Percentiles rank a stretch among this genome's conserved stretches.
Conservation (phyloP, 2,888 invertebrate species). For the Rhynchonema sp. region DNA sequence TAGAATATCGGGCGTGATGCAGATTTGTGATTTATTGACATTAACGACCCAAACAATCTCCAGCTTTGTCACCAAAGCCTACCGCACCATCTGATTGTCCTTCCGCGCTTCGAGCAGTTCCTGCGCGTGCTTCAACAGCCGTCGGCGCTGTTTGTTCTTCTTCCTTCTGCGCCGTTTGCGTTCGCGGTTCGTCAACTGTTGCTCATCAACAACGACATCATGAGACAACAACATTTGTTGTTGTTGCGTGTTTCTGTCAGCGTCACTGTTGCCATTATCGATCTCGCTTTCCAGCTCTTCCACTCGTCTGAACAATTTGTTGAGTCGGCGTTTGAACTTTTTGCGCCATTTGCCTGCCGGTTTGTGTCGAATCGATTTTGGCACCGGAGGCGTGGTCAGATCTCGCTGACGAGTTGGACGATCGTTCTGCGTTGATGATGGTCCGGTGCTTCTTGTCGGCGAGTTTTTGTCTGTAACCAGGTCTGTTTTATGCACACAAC, state of each 20-base stretch:
- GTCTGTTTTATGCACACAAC: no score
- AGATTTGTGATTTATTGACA: not conserved
- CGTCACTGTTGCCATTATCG: no score
- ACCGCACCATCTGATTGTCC: not conserved
- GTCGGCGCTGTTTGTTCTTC: not conserved
- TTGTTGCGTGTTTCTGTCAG: no score
- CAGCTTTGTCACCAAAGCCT: not conserved
- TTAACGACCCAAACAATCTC: not conserved
- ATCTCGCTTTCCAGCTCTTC: not conserved
- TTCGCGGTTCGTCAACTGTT: not conserved
- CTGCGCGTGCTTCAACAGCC: not conserved
- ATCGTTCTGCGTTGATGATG: not conserved
- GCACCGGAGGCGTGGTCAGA: no score
- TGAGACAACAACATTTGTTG: no score
- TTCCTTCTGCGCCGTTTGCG: not conserved
- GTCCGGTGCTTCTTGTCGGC: not conserved
- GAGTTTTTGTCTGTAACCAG: no score
- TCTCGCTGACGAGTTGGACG: no score
- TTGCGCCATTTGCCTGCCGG: not conserved
- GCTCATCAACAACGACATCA: no score
- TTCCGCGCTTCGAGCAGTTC: not conserved
- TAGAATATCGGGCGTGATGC: not conserved
- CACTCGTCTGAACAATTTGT: not conserved
- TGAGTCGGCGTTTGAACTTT: not conserved
- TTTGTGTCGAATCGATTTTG: no score